Evolutionary conservation across 2,113 vertebrate genomes (phyloP), one percentile per base, ranked within the genome.

Genomic region (Ctenomys sociabilis): DNA sequence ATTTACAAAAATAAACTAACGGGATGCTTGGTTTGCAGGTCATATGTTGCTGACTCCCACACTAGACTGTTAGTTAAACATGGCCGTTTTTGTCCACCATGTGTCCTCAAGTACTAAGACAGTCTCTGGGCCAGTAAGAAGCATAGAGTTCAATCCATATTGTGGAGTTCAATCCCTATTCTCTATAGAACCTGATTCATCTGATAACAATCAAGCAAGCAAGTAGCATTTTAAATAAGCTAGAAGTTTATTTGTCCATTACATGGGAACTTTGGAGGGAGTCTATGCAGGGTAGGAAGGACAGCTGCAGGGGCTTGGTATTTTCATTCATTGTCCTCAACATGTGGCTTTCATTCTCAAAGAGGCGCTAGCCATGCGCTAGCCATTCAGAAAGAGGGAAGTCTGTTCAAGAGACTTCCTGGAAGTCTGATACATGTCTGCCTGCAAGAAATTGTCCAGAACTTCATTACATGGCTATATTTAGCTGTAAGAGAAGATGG

Each of bases 81-180:
- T 75, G 59, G 43, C 43, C 52, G 28, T 90, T 91, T 75, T 90
- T 57, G 45, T 52, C n/a, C 22, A 72, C 10, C 14, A 11, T 32
- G 2, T 35, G 63, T 32, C 7, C 4, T 92, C 35, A 63, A 49
- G 26, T 17, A 73, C 2, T 43, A n/a, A 1, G 68, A 35, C 2
- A 77, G 4, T 21, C 1, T 8, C 5, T 78, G 40, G 24, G 11
- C 8, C 45, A 80, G 75, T 54, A 35, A 8, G 7, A 94, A 92
- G 4, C 13, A 63, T 0, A 63, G 1, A 66, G 11, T 73, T 26
- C 52, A 52, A 12, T 52, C 52, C 52, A 52, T 52, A 52, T 49
- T 49, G 40, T 30, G 85, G 43, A 45, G 95, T 82, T 90, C 87
- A 87, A 70, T 85, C n/a, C 63, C 3, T 59, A 81, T 37, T 95